Percentiles rank a stretch among this genome's conserved stretches.
phyloP scores from a whole-genome alignment of 2,888 invertebrate genomes.

The Tubulanus polymorphus region DNA sequence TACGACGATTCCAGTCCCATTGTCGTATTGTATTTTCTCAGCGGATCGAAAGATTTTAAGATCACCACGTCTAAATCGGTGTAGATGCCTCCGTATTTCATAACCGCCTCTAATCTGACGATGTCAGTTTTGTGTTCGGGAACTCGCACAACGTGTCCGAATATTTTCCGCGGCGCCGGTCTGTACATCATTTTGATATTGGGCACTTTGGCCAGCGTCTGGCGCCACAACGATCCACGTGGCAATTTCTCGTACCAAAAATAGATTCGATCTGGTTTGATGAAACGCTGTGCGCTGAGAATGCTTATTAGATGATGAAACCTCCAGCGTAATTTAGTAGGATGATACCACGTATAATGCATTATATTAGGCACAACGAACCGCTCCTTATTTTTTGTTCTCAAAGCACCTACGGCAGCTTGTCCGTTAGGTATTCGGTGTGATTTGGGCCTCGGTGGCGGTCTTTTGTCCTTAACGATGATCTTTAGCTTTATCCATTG shows the following conservation, averaged over 20 bases:
- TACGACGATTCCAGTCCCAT: conserved; percentile 16
- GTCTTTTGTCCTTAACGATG: too few species aligned
- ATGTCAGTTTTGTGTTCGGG: conserved; percentile 42
- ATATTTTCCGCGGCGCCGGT: conserved; percentile 23
- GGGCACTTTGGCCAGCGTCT: neutral
- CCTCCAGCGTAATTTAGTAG: neutral
- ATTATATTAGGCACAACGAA: conserved; percentile 24
- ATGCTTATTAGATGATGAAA: conserved; percentile 24
- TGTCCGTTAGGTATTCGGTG: too few species aligned
- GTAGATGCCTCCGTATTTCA: conserved; percentile 49
- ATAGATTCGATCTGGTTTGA: conserved; percentile 20
- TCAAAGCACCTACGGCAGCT: too few species aligned
- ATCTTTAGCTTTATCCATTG: too few species aligned
- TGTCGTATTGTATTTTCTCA: conserved; percentile 7
- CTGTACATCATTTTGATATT: conserved; percentile 1
- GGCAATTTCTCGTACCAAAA: conserved; percentile 24
- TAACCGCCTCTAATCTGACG: conserved; percentile 41
- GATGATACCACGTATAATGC: conserved; percentile 23
- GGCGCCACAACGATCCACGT: conserved; percentile 23
- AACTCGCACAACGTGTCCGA: conserved; percentile 29
- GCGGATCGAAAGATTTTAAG: conserved; percentile 31
- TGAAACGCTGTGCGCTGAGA: conserved; percentile 20
- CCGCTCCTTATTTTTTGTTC: too few species aligned
- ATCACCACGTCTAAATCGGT: conserved; percentile 47
- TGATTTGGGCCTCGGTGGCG: too few species aligned